Percentiles rank a stretch among this genome's conserved stretches.
These are phyloP conservation scores for Hypocryptadius cinnamomeus DNA, from an alignment of 2,113 vertebrate genomes.

Conservation along the genomic window DNA sequence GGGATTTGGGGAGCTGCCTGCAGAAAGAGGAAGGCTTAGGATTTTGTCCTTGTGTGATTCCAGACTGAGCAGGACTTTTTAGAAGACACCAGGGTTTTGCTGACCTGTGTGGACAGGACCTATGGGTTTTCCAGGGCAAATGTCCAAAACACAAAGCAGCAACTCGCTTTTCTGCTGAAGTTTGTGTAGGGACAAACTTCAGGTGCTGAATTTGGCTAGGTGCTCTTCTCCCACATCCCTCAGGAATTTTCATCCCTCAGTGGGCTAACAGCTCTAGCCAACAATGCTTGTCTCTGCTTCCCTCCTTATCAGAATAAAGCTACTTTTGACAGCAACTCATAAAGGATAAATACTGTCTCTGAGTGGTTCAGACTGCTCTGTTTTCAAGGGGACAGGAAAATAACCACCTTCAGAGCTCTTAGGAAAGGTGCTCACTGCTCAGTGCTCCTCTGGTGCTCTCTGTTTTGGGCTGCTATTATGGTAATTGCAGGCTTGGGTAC, in stretches of 20 bases:
- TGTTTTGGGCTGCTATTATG: background rate
- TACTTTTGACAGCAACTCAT: background rate
- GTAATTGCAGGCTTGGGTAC: background rate
- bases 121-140: rapidly evolving
- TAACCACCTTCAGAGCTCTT: background rate
- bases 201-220: background rate
- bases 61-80: background rate
- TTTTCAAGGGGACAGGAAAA: background rate
- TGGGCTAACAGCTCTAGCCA: background rate
- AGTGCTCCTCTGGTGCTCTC: background rate
- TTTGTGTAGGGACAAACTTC: background rate
- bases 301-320: background rate
- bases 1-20: background rate
- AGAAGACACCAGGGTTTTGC: background rate
- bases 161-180: background rate
- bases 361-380: background rate
- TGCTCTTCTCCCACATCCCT: background rate
- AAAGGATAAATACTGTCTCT: background rate
- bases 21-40: background rate
- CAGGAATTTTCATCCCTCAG: too few relatives aligned
- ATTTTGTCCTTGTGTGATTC: background rate
- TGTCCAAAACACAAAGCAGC: background rate
- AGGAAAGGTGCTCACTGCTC: background rate
- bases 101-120: rapidly evolving
- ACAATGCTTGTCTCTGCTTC: background rate